phyloP scores from a whole-genome alignment of 2,113 vertebrate genomes.

The Nannobrachium achirus region DNA sequence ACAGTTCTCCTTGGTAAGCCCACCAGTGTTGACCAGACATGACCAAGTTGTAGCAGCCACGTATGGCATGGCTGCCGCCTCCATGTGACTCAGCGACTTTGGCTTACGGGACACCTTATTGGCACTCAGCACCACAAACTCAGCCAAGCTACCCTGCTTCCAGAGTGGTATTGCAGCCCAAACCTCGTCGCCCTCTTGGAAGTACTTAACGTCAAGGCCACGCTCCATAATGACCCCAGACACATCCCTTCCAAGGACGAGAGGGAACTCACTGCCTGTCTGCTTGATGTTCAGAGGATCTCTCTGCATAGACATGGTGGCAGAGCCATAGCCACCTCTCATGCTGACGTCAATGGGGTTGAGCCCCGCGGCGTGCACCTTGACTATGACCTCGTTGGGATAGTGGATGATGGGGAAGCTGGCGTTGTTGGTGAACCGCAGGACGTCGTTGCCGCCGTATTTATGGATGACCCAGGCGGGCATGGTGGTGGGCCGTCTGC shows the following conservation, averaged over 20 bases:
- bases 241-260: slow-evolving; percentile 91
- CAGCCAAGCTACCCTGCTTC: slow-evolving; percentile 95
- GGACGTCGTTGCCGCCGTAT: slow-evolving; percentile 88
- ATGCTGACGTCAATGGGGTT: slow-evolving; percentile 95
- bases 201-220: slow-evolving; percentile 88
- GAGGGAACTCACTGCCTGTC: slow-evolving; percentile 85
- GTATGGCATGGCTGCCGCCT: slow-evolving; percentile 91
- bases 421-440: slow-evolving; percentile 87
- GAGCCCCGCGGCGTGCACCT: slow-evolving; percentile 89
- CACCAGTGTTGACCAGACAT: slow-evolving; percentile 88
- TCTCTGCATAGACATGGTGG: slow-evolving; percentile 86
- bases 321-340: slow-evolving; percentile 94
- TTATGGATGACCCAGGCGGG: slow-evolving; percentile 93
- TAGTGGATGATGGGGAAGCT: slow-evolving; percentile 85
- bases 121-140: slow-evolving; percentile 92
- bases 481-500: slow-evolving; percentile 77
- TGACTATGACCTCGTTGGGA: slow-evolving; percentile 94
- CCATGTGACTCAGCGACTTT: slow-evolving; percentile 83
- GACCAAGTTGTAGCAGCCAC: slow-evolving; percentile 91
- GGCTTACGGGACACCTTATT: slow-evolving; percentile 95
- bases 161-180: slow-evolving; percentile 95
- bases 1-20: slow-evolving; percentile 86
- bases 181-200: slow-evolving; percentile 94
- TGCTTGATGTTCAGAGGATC: slow-evolving; percentile 87
- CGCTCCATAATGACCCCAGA: slow-evolving; percentile 97